Percentiles rank a stretch among this genome's conserved stretches.
phyloP scores from a whole-genome alignment of 2,113 vertebrate genomes.

The Rhinoderma darwinii region DNA sequence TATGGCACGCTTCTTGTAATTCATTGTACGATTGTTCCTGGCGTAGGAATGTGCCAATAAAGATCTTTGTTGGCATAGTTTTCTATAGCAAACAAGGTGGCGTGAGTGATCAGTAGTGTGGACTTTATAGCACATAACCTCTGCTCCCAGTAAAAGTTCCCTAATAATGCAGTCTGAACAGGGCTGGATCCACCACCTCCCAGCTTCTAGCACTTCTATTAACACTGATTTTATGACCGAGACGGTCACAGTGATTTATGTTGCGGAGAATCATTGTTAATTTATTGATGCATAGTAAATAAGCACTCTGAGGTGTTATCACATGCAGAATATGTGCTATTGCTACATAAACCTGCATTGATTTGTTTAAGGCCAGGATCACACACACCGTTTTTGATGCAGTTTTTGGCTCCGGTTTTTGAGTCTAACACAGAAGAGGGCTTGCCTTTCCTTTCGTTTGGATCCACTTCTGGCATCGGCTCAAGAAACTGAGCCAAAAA shows the following conservation, averaged over 20 bases:
- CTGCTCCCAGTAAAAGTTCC: conserved; percentile 22
- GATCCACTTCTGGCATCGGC: no score
- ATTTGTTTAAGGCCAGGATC: conserved; percentile 7
- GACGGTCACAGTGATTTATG: not conserved
- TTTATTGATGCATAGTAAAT: not conserved
- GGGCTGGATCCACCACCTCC: not conserved
- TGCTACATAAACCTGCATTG: not conserved
- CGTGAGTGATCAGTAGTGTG: not conserved
- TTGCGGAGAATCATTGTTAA: not conserved
- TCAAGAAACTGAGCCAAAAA: no score
- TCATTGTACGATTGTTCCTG: not conserved
- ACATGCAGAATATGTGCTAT: not conserved
- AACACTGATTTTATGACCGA: conserved; percentile 1
- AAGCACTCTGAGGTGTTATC: not conserved
- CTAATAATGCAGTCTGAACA: not conserved
- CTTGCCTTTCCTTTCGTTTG: no score
- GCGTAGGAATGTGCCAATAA: not conserved
- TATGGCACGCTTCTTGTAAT: not conserved
- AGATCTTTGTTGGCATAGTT: not conserved
- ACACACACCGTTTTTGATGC: no score
- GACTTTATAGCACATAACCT: not conserved
- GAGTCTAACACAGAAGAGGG: no score
- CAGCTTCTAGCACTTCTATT: not conserved
- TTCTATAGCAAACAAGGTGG: conserved; percentile 23
- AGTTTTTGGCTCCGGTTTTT: no score